phyloP scores from a whole-genome alignment of 1,140 invertebrate genomes.

The Papilio helenus region DNA sequence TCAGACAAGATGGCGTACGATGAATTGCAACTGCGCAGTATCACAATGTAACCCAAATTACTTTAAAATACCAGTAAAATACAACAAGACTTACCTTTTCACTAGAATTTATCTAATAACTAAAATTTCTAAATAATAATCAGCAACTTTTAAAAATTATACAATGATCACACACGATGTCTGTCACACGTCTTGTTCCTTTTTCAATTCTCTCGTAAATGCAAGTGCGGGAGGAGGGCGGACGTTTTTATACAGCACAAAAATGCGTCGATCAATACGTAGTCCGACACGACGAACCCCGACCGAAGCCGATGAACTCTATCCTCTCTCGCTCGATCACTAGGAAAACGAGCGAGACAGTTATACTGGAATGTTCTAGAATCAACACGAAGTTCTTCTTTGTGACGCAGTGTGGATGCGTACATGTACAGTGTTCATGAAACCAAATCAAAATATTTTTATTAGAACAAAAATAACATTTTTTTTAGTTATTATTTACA shows the following conservation, averaged over 20 bases:
- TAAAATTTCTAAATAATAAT: slow-evolving; percentile 37
- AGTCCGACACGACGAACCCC: slow-evolving; percentile 29
- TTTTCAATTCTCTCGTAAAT: slow-evolving; percentile 38
- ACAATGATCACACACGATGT: slow-evolving; percentile 35
- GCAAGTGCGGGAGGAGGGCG: slow-evolving; percentile 36
- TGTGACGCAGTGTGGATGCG: slow-evolving; percentile 18
- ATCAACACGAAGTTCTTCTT: slow-evolving; percentile 30
- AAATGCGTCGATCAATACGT: slow-evolving; percentile 37
- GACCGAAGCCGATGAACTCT: slow-evolving; percentile 35
- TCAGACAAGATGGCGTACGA: slow-evolving; percentile 38
- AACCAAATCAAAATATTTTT: slow-evolving; percentile 29
- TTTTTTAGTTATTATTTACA: not conserved
- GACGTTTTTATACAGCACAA: slow-evolving; percentile 1
- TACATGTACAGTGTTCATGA: not conserved
- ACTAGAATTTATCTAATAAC: slow-evolving; percentile 40
- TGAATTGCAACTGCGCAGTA: slow-evolving; percentile 20
- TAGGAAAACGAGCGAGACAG: not conserved
- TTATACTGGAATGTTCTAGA: slow-evolving; percentile 22
- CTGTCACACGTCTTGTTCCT: slow-evolving; percentile 39
- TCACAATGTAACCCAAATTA: not conserved
- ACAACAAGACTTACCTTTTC: slow-evolving; percentile 25
- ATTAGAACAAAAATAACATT: not conserved
- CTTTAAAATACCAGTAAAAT: slow-evolving; percentile 15
- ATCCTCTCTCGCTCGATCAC: slow-evolving; percentile 18
- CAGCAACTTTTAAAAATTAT: slow-evolving; percentile 38